Evolutionary conservation across 2,888 invertebrate species (phyloP), one percentile per base, ranked within the genome.

Genomic region (Branchellion lobata): DNA sequence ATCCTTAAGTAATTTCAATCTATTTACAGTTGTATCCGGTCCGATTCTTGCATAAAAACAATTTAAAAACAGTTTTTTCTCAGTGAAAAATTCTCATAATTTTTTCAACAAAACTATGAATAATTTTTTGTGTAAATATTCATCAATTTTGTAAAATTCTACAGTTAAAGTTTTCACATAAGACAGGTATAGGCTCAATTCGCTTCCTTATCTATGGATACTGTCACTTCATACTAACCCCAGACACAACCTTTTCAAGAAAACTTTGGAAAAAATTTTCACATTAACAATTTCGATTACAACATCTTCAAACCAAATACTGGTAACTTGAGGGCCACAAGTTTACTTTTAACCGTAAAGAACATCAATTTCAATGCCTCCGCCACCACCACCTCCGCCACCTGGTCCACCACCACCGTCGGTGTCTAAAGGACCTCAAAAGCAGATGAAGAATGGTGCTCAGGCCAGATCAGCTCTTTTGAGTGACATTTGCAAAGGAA

Each of bases 301-400:
- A 57, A 57, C 61, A 24, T 24, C 21, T 57, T 57, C 3, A 24
- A 24, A 24, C 24, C 61, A 5, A 47, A 47, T 47, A 47, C 18
- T 47, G 8, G n/a, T n/a, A n/a, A 14, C 21, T n/a, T n/a, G 61
- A 24, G 61, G 24, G 24, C 21, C 47, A 47, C 8, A 18, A 47
- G 47, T 57, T 57, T 57, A 18, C 61, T 14, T 14, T 8, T 14
- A 40, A 40, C 8, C 40, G 14, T 14, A 8, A 40, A 5, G 40
- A 8, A 40, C 8, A 40, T 40, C 40, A 40, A 40, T 40, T 40
- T 40, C 40, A 40, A 40, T 40, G 40, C 57, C 40, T 75, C 77
- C 77, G 24, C 77, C 77, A 2, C 77, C 77, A n/a, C 77, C 77
- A 1, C 77, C 77, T 1, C 77, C 77, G 11, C 77, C 77, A 14